Conservation (phyloP, 1,140 invertebrate species). For the Trinorchestia longiramus region DNA sequence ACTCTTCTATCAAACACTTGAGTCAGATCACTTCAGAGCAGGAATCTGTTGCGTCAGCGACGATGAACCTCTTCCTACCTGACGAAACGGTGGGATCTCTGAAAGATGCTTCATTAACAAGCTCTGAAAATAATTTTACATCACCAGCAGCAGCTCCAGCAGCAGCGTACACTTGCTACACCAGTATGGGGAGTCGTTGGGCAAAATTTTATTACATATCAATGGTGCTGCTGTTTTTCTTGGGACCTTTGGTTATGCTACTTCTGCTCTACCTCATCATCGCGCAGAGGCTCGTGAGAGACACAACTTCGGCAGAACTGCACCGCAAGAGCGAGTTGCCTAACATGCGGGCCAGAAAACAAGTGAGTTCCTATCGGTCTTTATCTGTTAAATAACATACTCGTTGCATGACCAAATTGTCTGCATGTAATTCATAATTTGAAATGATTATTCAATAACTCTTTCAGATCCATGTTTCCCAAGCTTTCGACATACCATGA, state of each 20-base stretch:
- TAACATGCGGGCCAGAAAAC: slow-evolving; percentile 28
- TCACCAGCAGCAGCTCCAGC: neutral
- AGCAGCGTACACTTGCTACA: slow-evolving; percentile 22
- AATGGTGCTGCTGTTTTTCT: slow-evolving; percentile 22
- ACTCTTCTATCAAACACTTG: neutral
- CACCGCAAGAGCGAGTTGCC: slow-evolving; percentile 35
- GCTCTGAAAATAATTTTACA: neutral
- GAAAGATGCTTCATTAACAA: neutral
- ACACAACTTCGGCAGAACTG: neutral
- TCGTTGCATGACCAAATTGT: too few species aligned
- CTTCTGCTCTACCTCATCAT: slow-evolving; percentile 9
- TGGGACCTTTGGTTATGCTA: slow-evolving; percentile 20
- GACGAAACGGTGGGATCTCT: neutral
- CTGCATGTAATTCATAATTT: too few species aligned
- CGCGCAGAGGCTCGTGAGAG: slow-evolving; percentile 12
- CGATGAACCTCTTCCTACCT: neutral
- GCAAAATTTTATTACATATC: slow-evolving; percentile 32
- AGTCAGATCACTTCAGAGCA: neutral
- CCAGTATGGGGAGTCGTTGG: slow-evolving; percentile 6
- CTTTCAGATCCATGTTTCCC: too few species aligned
- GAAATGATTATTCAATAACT: too few species aligned
- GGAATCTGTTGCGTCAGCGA: neutral
- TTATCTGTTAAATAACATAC: too few species aligned
- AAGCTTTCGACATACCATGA: too few species aligned
- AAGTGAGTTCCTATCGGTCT: neutral